Percentiles rank a stretch among this genome's conserved stretches.
These are phyloP conservation scores for Apis laboriosa DNA, from an alignment of 1,140 invertebrate genomes.

Conservation along the genomic window DNA sequence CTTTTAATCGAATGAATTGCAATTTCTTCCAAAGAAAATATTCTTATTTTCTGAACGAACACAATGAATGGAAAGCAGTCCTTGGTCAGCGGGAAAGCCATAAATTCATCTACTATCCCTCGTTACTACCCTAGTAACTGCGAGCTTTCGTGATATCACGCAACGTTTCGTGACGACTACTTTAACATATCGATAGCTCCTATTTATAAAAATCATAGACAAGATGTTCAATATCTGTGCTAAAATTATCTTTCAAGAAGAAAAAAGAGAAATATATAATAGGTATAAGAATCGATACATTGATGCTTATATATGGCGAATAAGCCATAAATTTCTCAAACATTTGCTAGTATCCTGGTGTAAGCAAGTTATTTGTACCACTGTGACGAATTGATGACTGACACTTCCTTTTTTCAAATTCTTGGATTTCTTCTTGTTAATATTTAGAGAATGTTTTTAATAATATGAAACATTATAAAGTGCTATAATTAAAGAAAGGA, in stretches of 20 bases:
- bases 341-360: slow-evolving; percentile 80
- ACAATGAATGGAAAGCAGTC: slow-evolving; percentile 40
- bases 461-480: too few relatives aligned
- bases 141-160: slow-evolving; percentile 75
- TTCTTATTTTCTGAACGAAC: slow-evolving; percentile 35
- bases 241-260: too few relatives aligned
- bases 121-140: slow-evolving; percentile 76
- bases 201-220: too few relatives aligned
- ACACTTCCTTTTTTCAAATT: slow-evolving; percentile 60
- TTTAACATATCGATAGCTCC: slow-evolving; percentile 45
- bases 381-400: slow-evolving; percentile 81
- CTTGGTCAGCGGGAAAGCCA: slow-evolving; percentile 54
- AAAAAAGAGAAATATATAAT: too few relatives aligned
- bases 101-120: slow-evolving; percentile 72
- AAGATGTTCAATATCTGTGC: too few relatives aligned
- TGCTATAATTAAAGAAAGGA: not conserved
- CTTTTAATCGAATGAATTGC: slow-evolving; percentile 15
- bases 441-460: not conserved
- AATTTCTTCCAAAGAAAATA: slow-evolving; percentile 14
- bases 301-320: slow-evolving; percentile 46
- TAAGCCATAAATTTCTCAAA: slow-evolving; percentile 79
- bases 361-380: slow-evolving; percentile 74
- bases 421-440: not conserved
- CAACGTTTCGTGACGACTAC: slow-evolving; percentile 57
- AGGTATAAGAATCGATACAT: slow-evolving; percentile 17